Evolutionary conservation across 2,888 invertebrate species (phyloP).

Genomic region (Eupithecia abbreviata): DNA sequence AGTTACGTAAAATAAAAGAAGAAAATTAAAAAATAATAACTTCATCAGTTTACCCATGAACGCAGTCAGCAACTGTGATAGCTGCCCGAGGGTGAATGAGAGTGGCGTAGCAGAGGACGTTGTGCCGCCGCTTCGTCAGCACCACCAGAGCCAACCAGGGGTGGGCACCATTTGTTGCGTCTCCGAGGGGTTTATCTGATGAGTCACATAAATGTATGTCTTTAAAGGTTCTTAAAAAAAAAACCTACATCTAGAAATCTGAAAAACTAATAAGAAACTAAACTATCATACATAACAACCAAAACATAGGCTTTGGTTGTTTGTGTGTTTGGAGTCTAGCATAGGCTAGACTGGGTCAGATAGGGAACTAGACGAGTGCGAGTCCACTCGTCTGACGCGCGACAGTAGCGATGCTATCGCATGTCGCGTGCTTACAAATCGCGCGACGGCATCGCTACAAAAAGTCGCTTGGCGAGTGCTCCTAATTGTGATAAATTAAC

Average conservation of each 20-base stretch:
- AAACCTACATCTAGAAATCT: neutral
- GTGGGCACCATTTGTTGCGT: slow-evolving; percentile 59
- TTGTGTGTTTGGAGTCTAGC: too few relatives aligned
- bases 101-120: slow-evolving; percentile 71
- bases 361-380: neutral
- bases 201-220: slow-evolving; percentile 16
- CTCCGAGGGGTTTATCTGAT: slow-evolving; percentile 57
- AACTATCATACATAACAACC: neutral
- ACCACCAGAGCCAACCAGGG: slow-evolving; percentile 73
- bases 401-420: too few relatives aligned
- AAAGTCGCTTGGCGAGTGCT: too few relatives aligned
- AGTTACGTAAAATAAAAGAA: neutral
- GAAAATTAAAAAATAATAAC: neutral
- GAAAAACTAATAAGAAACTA: too few relatives aligned
- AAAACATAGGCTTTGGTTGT: neutral
- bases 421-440: too few relatives aligned
- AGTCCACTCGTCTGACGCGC: neutral
- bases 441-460: too few relatives aligned
- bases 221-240: neutral
- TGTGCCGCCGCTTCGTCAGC: slow-evolving; percentile 59
- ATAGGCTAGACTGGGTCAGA: neutral
- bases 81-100: slow-evolving; percentile 72
- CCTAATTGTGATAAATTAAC: neutral
- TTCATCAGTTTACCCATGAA: slow-evolving; percentile 59
- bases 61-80: slow-evolving; percentile 70